phyloP scores from a whole-genome alignment of 2,113 vertebrate genomes.

The Rattus rattus region DNA sequence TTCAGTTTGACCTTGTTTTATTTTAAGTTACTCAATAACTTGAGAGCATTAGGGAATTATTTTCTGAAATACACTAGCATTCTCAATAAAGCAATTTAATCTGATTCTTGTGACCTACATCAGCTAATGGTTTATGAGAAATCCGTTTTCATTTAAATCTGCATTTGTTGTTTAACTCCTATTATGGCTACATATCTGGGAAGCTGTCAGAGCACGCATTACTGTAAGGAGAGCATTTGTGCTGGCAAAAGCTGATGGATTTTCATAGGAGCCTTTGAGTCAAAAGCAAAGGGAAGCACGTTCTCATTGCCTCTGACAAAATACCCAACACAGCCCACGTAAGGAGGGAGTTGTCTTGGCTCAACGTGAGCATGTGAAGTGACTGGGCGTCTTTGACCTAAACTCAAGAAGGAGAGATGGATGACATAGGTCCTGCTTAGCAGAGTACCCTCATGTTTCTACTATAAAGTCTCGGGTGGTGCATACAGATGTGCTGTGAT shows the following conservation, averaged over 20 bases:
- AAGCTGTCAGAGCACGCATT: slow-evolving; percentile 46
- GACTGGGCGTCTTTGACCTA: too few relatives aligned
- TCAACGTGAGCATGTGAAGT: not conserved
- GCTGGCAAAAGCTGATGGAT: not conserved
- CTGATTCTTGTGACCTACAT: slow-evolving; percentile 73
- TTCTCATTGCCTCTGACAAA: not conserved
- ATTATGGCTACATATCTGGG: not conserved
- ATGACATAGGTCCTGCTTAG: not conserved
- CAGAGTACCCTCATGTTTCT: not conserved
- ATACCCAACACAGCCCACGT: not conserved
- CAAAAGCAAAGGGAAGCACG: slow-evolving; percentile 40
- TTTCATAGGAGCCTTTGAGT: slow-evolving; percentile 61
- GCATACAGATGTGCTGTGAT: not conserved
- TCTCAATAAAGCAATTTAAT: slow-evolving; percentile 71
- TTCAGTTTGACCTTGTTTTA: slow-evolving; percentile 75
- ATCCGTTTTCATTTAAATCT: slow-evolving; percentile 71
- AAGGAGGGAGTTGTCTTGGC: not conserved
- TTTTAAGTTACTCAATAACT: slow-evolving; percentile 62
- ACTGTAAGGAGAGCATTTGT: slow-evolving; percentile 50
- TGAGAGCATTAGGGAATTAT: slow-evolving; percentile 69
- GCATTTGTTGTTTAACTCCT: slow-evolving; percentile 46
- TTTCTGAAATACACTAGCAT: slow-evolving; percentile 70
- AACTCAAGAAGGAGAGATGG: not conserved
- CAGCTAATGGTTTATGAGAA: slow-evolving; percentile 62
- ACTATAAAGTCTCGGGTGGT: not conserved